phyloP scores from a whole-genome alignment of 2,888 invertebrate species.

The Habrosyne pyritoides region DNA sequence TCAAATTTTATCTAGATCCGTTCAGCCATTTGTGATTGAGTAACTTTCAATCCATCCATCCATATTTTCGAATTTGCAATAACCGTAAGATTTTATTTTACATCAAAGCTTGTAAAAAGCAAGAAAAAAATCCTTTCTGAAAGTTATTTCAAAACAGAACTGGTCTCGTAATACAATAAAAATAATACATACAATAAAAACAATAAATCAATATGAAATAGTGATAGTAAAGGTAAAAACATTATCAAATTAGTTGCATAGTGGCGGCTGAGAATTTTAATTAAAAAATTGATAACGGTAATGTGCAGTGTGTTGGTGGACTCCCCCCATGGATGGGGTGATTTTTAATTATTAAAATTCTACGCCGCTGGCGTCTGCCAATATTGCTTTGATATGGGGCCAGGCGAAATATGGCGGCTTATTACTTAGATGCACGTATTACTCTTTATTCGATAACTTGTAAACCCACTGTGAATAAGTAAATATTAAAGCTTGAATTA shows the following conservation, averaged over 20 bases:
- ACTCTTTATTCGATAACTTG: slow-evolving; percentile 17
- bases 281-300: slow-evolving; percentile 77
- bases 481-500: too few species aligned
- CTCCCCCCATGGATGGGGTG: slow-evolving; percentile 68
- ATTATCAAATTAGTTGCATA: slow-evolving; percentile 49
- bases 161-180: too few species aligned
- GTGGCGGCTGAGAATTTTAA: slow-evolving; percentile 61
- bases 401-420: slow-evolving; percentile 44
- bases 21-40: too few species aligned
- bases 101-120: too few species aligned
- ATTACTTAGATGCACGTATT: slow-evolving; percentile 39
- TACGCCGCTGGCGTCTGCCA: slow-evolving; percentile 69
- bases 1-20: too few species aligned
- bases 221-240: background rate
- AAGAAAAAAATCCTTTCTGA: too few species aligned
- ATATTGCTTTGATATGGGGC: slow-evolving; percentile 72
- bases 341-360: slow-evolving; percentile 83
- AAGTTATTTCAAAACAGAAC: background rate
- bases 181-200: background rate
- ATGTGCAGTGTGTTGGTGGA: slow-evolving; percentile 62
- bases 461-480: too few species aligned
- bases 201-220: slow-evolving; percentile 15
- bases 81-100: too few species aligned
- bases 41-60: too few species aligned
- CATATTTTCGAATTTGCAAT: too few species aligned